Conservation (phyloP, 2,888 invertebrate genomes). For the Leptarthrus brevirostris region DNA sequence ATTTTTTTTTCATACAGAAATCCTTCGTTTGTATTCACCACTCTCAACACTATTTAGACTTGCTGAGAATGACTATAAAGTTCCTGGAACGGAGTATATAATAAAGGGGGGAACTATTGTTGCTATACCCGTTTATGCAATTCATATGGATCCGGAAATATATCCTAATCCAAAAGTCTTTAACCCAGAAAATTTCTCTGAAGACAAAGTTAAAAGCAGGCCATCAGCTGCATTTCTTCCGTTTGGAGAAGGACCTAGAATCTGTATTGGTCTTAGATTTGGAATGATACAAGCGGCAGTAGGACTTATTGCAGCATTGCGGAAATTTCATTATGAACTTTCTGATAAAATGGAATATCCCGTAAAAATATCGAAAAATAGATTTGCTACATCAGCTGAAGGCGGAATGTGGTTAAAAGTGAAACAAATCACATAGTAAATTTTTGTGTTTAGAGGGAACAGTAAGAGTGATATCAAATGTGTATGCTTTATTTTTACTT, state of each 20-base stretch:
- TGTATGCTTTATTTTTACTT: too few relatives aligned
- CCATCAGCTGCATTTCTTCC: slow-evolving; percentile 63
- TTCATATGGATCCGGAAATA: too few relatives aligned
- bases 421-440: background rate
- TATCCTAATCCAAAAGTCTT: slow-evolving; percentile 72
- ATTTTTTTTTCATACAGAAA: slow-evolving; percentile 69
- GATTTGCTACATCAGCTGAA: slow-evolving; percentile 11
- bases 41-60: slow-evolving; percentile 66
- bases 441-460: too few relatives aligned
- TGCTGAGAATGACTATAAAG: slow-evolving; percentile 67
- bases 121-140: slow-evolving; percentile 60
- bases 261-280: slow-evolving; percentile 62
- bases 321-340: too few relatives aligned
- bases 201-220: slow-evolving; percentile 69
- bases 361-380: background rate
- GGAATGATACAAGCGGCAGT: slow-evolving; percentile 61
- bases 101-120: slow-evolving; percentile 66
- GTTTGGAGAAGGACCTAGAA: too few relatives aligned
- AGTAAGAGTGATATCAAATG: too few relatives aligned
- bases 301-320: slow-evolving; percentile 59
- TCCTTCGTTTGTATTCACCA: slow-evolving; percentile 70
- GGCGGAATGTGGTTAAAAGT: slow-evolving; percentile 45
- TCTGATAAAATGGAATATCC: slow-evolving; percentile 25
- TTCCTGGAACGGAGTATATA: slow-evolving; percentile 66
- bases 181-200: slow-evolving; percentile 72